Percentiles rank a stretch among this genome's conserved stretches.
These are phyloP conservation scores for Belonocnema kinseyi DNA, from an alignment of 1,140 invertebrate species.

Conservation along the genomic window DNA sequence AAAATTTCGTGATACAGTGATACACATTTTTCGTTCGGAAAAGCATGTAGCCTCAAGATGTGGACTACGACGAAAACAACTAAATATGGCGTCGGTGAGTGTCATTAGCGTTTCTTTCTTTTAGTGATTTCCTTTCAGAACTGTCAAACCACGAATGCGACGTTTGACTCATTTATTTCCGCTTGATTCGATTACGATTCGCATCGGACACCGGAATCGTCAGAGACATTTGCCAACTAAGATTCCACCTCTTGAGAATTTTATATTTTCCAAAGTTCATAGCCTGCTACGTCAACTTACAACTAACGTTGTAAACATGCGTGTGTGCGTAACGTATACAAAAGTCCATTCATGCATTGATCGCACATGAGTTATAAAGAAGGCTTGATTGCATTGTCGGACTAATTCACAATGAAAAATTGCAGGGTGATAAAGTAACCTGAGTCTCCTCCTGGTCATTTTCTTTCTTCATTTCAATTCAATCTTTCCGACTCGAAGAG, in stretches of 20 bases:
- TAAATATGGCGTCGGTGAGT: conserved; percentile 82
- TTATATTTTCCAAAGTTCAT: not conserved
- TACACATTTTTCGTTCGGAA: conserved; percentile 41
- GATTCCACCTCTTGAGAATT: not conserved
- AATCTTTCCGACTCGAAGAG: not conserved
- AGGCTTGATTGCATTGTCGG: not conserved
- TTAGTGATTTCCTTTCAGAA: conserved; percentile 8
- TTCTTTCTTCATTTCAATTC: not conserved
- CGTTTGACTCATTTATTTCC: conserved; percentile 22
- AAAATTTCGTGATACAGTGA: conserved; percentile 58
- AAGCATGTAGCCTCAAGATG: conserved; percentile 71
- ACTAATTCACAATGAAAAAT: conserved; percentile 17
- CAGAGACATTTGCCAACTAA: not conserved
- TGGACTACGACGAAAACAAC: conserved; percentile 80
- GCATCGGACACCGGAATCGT: not conserved
- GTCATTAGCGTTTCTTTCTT: not conserved
- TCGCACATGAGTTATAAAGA: conserved; percentile 57
- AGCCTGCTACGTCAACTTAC: not conserved
- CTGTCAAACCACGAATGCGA: conserved; percentile 34
- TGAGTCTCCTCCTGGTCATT: not conserved
- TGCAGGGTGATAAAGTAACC: not conserved
- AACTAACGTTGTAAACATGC: conserved; percentile 34
- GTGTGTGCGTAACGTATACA: conserved; percentile 36
- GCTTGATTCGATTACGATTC: not conserved
- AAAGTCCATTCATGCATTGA: conserved; percentile 72